Evolutionary conservation across 2,888 invertebrate species (phyloP), one percentile per base, ranked within the genome.

Genomic region (Erebia aethiops): DNA sequence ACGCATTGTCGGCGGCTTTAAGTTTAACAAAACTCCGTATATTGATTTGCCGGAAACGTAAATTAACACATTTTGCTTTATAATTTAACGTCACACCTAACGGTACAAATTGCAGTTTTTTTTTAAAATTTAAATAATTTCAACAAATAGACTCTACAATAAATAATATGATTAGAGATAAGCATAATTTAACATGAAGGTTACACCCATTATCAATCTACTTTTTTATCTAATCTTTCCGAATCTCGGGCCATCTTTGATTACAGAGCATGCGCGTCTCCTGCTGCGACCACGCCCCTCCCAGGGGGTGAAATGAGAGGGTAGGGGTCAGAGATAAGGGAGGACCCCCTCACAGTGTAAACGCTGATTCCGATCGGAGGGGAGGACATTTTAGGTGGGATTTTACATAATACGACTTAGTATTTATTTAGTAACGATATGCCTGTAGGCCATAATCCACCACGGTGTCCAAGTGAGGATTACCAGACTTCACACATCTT

Each of bases 241-340:
- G 26, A 61, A 69, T 75, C 71, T 74, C 78, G 82, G 81, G 88
- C 90, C 91, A 92, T 91, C 86, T 91, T 91, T 84, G 86, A 88
- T 90, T 81, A 90, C 80, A 86, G 91, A 81, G 82, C 92, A 89
- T 87, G 91, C 91, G 91, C 88, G 85, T 72, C 86, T 83, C 83
- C 88, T 78, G 84, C 82, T 72, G 87, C 21, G 87, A 85, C 83
- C 87, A 86, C 89, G 89, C 87, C 82, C 80, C 77, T 70, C 75
- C 77, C 79, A 77, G 80, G 81, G 81, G 81, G 78, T 75, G 78
- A 77, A 81, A 80, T 80, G 79, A 77, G 79, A 79, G 82, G 82
- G 80, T 78, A 76, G 76, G 71, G 69, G 70, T 73, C 64, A 68
- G 72, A 74, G 76, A 78, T 71, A 77, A 71, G 75, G 70, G 58